Conservation (phyloP, 2,888 invertebrate genomes). For the Pseudoips prasinana region DNA sequence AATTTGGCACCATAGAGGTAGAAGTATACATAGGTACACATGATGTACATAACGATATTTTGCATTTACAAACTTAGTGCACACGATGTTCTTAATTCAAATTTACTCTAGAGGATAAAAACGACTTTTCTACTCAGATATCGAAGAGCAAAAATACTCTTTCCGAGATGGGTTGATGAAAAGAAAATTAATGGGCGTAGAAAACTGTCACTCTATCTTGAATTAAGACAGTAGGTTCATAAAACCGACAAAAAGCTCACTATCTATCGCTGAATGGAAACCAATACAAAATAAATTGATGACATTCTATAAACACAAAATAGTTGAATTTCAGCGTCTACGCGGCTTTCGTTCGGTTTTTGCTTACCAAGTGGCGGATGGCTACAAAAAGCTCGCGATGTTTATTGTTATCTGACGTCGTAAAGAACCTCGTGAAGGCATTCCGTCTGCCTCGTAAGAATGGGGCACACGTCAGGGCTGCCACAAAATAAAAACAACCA, state of each 20-base stretch:
- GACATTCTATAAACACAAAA: conserved; percentile 18
- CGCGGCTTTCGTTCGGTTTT: conserved; percentile 29
- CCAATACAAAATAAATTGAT: conserved; percentile 12
- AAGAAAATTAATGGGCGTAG: no score
- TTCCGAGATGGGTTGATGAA: no score
- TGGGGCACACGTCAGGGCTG: conserved; percentile 29
- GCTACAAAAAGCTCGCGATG: conserved; percentile 44
- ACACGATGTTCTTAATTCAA: no score
- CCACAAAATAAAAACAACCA: conserved; percentile 11
- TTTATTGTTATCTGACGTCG: conserved; percentile 53
- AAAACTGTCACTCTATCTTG: no score
- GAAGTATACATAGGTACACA: no score
- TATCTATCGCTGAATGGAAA: conserved; percentile 15
- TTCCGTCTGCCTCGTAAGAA: conserved; percentile 39
- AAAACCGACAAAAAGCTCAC: conserved; percentile 5
- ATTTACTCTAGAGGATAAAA: no score
- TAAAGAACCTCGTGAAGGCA: conserved; percentile 44
- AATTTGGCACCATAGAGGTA: no score
- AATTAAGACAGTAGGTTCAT: no score
- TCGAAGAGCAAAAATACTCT: no score
- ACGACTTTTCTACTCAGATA: no score
- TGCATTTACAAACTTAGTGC: no score
- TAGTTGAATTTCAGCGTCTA: conserved; percentile 22
- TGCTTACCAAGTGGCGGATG: conserved; percentile 29
- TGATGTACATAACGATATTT: no score